phyloP scores from a whole-genome alignment of 1,140 invertebrate species.

The Drosophila truncata region DNA sequence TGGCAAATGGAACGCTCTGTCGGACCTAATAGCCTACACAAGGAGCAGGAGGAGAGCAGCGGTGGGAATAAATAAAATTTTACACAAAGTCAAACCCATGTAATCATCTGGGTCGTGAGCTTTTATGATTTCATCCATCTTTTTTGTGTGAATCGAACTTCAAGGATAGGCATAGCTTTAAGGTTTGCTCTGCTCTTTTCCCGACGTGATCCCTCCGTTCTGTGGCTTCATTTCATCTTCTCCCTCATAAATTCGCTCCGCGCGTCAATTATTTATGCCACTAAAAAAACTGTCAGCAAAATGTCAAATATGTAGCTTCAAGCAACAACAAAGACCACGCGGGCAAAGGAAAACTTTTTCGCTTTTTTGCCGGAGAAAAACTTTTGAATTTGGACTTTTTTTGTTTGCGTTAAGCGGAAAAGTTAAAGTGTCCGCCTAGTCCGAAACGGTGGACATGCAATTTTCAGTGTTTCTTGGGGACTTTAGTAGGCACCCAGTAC shows the following conservation, averaged over 20 bases:
- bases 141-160: neutral
- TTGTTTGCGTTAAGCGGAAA: conserved; percentile 1
- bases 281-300: conserved; percentile 40
- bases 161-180: conserved; percentile 1
- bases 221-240: conserved; percentile 13
- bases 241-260: conserved; percentile 16
- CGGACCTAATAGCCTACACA: conserved; percentile 9
- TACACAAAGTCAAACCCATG: conserved; percentile 16
- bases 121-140: conserved; percentile 21
- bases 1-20: conserved; percentile 17
- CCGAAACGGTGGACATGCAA: conserved; percentile 12
- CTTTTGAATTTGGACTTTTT: conserved; percentile 56
- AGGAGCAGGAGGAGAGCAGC: neutral
- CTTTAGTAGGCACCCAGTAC: neutral
- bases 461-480: conserved; percentile 9
- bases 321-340: conserved; percentile 22
- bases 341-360: conserved; percentile 34
- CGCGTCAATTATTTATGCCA: conserved; percentile 46
- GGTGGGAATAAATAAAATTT: conserved; percentile 25
- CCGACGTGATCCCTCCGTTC: neutral
- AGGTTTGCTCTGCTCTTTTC: neutral
- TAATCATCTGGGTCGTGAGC: conserved; percentile 15
- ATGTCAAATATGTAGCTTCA: conserved; percentile 38
- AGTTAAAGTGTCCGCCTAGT: conserved; percentile 28
- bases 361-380: conserved; percentile 35